A percentile compares a stretch with the other conserved stretches of the same genome.
Conservation (phyloP, 2,888 invertebrate genomes). For the Patella pellucida region DNA sequence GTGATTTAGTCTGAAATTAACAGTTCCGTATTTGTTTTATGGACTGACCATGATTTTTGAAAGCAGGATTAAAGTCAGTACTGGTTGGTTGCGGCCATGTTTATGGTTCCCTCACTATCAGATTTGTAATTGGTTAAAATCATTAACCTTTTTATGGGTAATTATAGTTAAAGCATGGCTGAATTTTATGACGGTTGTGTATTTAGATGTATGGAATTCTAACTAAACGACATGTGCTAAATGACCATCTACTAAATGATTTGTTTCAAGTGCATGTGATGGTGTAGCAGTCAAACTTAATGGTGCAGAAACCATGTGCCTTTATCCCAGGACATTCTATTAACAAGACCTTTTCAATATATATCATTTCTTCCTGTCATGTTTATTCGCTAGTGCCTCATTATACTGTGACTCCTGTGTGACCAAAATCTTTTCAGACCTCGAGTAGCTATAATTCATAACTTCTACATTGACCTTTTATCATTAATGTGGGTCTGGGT, state of each 20-base stretch:
- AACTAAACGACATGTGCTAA: not conserved
- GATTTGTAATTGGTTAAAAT: conserved; percentile 9
- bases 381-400: not conserved
- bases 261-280: conserved; percentile 2
- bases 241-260: not conserved
- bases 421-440: too few relatives aligned
- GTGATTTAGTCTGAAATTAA: too few relatives aligned
- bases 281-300: not conserved
- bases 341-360: not conserved
- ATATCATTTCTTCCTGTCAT: not conserved
- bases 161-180: not conserved
- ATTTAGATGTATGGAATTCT: not conserved
- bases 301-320: not conserved
- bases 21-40: too few relatives aligned
- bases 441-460: too few relatives aligned
- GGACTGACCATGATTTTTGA: too few relatives aligned
- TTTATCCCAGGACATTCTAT: not conserved
- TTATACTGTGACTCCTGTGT: not conserved
- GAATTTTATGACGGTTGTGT: conserved; percentile 2
- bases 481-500: too few relatives aligned
- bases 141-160: conserved; percentile 7
- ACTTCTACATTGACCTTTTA: too few relatives aligned
- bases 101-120: not conserved
- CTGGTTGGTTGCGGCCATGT: too few relatives aligned
- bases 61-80: too few relatives aligned